These are phyloP conservation scores for Benitochromis conjunctus DNA, from an alignment of 2,113 vertebrate species.

Conservation along the genomic window DNA sequence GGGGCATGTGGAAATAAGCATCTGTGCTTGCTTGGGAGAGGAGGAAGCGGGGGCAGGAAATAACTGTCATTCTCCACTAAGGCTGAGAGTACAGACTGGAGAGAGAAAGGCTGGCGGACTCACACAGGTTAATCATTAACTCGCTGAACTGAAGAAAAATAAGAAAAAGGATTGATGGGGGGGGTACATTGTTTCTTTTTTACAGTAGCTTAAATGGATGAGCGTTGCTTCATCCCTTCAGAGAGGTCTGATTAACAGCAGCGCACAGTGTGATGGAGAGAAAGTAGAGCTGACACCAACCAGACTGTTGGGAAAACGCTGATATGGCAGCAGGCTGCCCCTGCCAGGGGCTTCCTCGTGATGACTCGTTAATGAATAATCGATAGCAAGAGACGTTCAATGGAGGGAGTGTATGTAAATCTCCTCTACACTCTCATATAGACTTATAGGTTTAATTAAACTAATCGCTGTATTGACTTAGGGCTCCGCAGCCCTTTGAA, in stretches of 20 bases:
- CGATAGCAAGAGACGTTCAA: constrained; percentile 46
- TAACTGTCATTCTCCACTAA: constrained; percentile 62
- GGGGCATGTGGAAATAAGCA: constrained; percentile 66
- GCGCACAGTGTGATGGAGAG: not conserved
- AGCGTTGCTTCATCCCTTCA: constrained; percentile 12
- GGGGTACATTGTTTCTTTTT: not conserved
- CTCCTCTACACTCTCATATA: constrained; percentile 33
- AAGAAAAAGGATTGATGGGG: not conserved
- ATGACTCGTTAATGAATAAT: constrained; percentile 68
- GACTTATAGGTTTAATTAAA: constrained; percentile 71
- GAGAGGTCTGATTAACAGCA: constrained; percentile 40
- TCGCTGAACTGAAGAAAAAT: constrained; percentile 36
- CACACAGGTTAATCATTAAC: constrained; percentile 66
- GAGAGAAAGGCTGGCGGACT: constrained; percentile 21
- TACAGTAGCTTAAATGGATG: constrained; percentile 30
- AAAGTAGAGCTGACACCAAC: constrained; percentile 35
- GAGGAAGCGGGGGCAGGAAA: constrained; percentile 67
- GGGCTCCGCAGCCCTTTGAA: constrained; percentile 59
- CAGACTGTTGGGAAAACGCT: constrained; percentile 42
- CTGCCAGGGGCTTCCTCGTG: constrained; percentile 8
- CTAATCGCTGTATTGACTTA: constrained; percentile 62
- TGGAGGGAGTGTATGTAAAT: constrained; percentile 46
- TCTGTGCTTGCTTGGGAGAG: constrained; percentile 63
- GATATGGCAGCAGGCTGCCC: constrained; percentile 37
- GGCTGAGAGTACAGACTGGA: constrained; percentile 13